These are phyloP conservation scores for Cyclophora albipunctata DNA, from an alignment of 2,888 invertebrate genomes.

Conservation along the genomic window DNA sequence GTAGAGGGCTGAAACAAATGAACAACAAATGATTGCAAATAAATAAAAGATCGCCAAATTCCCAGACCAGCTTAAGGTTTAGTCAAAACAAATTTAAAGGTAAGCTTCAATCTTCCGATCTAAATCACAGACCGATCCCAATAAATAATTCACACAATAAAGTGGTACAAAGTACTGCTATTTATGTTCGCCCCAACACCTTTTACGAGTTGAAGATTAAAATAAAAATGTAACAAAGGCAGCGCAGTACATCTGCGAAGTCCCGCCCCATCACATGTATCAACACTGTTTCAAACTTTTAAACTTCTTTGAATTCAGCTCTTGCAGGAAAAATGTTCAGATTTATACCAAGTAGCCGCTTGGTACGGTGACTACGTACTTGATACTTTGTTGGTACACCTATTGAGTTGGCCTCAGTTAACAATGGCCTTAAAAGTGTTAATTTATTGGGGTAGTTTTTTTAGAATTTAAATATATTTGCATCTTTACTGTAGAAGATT, in stretches of 20 bases:
- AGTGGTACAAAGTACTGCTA: slow-evolving; percentile 6
- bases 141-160: slow-evolving; percentile 15
- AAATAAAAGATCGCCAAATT: too few species aligned
- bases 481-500: too few species aligned
- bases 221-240: slow-evolving; percentile 22
- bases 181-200: slow-evolving; percentile 11
- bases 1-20: too few species aligned
- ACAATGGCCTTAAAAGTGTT: too few species aligned
- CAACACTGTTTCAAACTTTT: slow-evolving; percentile 42
- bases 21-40: too few species aligned
- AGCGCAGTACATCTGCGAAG: slow-evolving; percentile 22
- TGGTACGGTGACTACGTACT: slow-evolving; percentile 11
- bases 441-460: too few species aligned
- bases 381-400: not conserved
- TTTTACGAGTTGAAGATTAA: slow-evolving; percentile 15
- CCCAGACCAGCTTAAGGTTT: not conserved
- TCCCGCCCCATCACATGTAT: slow-evolving; percentile 42
- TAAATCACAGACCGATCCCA: slow-evolving; percentile 1
- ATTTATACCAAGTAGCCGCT: slow-evolving; percentile 33
- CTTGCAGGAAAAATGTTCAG: slow-evolving; percentile 41
- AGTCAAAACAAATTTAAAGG: slow-evolving; percentile 1
- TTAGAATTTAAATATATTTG: too few species aligned
- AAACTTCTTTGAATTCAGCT: slow-evolving; percentile 39
- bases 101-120: not conserved
- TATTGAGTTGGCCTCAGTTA: too few species aligned